A percentile compares a stretch with the other conserved stretches of the same genome.
These are phyloP conservation scores for Sylvilagus floridanus DNA, from an alignment of 2,797 vertebrate genomes.

Conservation along the genomic window DNA sequence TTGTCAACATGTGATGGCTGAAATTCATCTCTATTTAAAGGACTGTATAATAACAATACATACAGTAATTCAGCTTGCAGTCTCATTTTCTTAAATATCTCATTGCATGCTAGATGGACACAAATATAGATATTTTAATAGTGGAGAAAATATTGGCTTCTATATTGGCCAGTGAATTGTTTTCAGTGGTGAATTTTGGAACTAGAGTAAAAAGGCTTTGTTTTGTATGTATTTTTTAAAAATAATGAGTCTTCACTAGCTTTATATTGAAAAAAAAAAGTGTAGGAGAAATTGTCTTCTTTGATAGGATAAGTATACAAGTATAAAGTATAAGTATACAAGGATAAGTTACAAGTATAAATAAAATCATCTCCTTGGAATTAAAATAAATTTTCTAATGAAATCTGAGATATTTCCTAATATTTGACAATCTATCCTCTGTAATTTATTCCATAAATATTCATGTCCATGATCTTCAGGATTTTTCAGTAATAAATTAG, in stretches of 20 bases:
- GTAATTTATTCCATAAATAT: background rate
- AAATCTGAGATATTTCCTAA: constrained; percentile 27
- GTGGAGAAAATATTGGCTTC: background rate
- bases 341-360: constrained; percentile 31
- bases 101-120: background rate
- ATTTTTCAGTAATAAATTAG: background rate
- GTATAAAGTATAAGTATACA: too few relatives aligned
- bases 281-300: background rate
- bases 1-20: background rate
- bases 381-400: background rate
- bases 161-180: background rate
- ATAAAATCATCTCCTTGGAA: background rate
- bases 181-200: background rate
- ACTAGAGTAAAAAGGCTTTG: background rate
- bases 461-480: background rate
- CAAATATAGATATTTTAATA: constrained; percentile 24
- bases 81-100: background rate
- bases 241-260: background rate
- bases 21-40: background rate
- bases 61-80: background rate
- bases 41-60: background rate
- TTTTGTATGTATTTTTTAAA: background rate
- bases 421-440: background rate
- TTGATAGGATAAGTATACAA: background rate
- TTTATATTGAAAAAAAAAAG: background rate